These are phyloP conservation scores for Lanius collurio DNA, from an alignment of 2,113 vertebrate genomes.

Conservation along the genomic window DNA sequence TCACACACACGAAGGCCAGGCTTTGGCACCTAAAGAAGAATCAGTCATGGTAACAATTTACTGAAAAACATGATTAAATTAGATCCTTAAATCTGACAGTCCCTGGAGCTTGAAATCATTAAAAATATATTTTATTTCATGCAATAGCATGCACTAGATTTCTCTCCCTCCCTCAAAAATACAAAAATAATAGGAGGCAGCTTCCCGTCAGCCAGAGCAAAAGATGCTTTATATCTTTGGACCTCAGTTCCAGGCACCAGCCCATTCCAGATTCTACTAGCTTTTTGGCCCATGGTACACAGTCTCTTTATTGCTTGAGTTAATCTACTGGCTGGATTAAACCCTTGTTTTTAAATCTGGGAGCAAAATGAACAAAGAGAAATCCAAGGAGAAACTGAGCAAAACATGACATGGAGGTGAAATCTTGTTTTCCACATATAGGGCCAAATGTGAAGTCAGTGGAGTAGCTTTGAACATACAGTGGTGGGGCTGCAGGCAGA, in stretches of 20 bases:
- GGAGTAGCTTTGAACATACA: not conserved
- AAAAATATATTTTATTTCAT: not conserved
- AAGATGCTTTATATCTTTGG: not conserved
- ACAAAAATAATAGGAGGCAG: not conserved
- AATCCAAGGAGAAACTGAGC: slow-evolving; percentile 31
- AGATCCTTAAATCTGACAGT: not conserved
- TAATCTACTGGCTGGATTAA: not conserved
- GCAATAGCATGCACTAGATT: not conserved
- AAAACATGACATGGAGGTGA: slow-evolving; percentile 25
- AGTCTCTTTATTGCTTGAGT: not conserved
- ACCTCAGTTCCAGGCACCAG: not conserved
- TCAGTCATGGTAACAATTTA: not conserved
- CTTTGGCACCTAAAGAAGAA: not conserved
- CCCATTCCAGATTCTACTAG: not conserved
- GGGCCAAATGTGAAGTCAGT: slow-evolving; percentile 61
- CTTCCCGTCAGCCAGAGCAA: not conserved
- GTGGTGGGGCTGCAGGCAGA: not conserved
- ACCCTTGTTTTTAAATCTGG: slow-evolving; percentile 5
- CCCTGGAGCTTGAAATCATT: not conserved
- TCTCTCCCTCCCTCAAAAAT: not conserved
- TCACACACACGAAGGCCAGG: not conserved
- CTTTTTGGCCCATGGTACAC: not conserved
- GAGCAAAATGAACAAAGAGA: slow-evolving; percentile 32
- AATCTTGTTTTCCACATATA: slow-evolving; percentile 50
- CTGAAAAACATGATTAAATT: not conserved